phyloP scores from a whole-genome alignment of 2,888 invertebrate genomes.

The Bembecia ichneumoniformis region DNA sequence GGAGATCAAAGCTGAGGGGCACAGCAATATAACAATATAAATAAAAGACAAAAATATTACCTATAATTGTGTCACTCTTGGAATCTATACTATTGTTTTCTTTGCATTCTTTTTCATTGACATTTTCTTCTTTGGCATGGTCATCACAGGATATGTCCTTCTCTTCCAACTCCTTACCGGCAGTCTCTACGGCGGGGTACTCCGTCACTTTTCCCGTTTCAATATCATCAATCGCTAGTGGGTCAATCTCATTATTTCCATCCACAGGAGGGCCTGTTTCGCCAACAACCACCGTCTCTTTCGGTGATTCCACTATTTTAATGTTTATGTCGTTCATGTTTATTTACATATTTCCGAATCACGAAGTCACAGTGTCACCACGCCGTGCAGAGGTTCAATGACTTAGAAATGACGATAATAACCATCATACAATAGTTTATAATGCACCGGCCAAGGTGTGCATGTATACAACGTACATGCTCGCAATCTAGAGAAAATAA shows the following conservation, averaged over 20 bases:
- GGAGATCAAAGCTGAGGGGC: no score
- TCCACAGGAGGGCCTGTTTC: slow-evolving; percentile 38
- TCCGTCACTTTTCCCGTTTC: slow-evolving; percentile 27
- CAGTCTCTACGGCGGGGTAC: slow-evolving; percentile 21
- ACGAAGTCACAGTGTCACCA: slow-evolving; percentile 57
- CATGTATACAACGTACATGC: slow-evolving; percentile 11
- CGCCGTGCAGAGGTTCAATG: slow-evolving; percentile 55
- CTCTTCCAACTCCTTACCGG: slow-evolving; percentile 23
- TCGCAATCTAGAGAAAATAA: slow-evolving; percentile 11
- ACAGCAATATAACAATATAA: no score
- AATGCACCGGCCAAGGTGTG: slow-evolving; percentile 5
- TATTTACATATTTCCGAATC: slow-evolving; percentile 69
- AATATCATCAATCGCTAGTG: slow-evolving; percentile 46
- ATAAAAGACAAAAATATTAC: slow-evolving; percentile 10
- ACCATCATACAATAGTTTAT: slow-evolving; percentile 21
- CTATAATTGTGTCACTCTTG: slow-evolving; percentile 20
- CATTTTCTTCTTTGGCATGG: slow-evolving; percentile 62
- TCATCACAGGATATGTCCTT: slow-evolving; percentile 57
- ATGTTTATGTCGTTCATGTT: slow-evolving; percentile 69
- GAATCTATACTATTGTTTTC: background rate
- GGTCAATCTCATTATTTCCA: slow-evolving; percentile 52
- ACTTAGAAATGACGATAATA: slow-evolving; percentile 49
- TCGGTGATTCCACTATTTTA: slow-evolving; percentile 60
- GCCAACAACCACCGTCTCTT: slow-evolving; percentile 37
- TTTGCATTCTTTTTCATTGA: slow-evolving; percentile 30